These are phyloP conservation scores for Camelus bactrianus DNA, from an alignment of 2,113 vertebrate species.

Conservation along the genomic window DNA sequence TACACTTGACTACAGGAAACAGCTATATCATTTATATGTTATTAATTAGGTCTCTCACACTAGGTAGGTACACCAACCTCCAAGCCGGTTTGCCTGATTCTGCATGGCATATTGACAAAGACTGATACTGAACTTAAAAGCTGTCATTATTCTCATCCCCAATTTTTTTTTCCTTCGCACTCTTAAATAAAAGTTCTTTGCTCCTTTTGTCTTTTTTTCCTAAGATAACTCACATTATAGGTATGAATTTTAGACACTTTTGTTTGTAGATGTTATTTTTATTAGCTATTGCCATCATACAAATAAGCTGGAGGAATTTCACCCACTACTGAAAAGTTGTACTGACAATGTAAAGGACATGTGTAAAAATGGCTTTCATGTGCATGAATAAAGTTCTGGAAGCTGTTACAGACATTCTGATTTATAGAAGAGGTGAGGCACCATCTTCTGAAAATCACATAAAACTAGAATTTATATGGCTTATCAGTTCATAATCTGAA, in stretches of 20 bases:
- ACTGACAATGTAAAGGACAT: background rate
- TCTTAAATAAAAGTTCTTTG: background rate
- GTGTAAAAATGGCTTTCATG: background rate
- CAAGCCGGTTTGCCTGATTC: background rate
- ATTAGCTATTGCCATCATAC: background rate
- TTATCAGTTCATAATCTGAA: background rate
- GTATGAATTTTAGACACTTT: background rate
- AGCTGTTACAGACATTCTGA: background rate
- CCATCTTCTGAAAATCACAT: slow-evolving; percentile 19
- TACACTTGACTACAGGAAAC: background rate
- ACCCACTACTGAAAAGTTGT: background rate
- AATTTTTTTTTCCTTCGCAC: background rate
- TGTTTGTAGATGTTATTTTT: background rate
- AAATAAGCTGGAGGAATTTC: slow-evolving; percentile 10
- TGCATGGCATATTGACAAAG: background rate
- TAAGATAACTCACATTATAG: background rate
- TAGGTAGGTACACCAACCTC: background rate
- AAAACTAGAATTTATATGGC: background rate
- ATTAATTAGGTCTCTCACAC: background rate
- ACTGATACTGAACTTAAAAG: slow-evolving; percentile 47
- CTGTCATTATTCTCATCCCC: background rate
- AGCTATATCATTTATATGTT: background rate
- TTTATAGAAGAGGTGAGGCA: background rate
- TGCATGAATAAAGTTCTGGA: background rate
- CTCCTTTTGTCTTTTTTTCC: background rate